A percentile compares a stretch with the other conserved stretches of the same genome.
These are phyloP conservation scores for Nasonia vitripennis DNA, from an alignment of 1,140 invertebrate species.

Conservation along the genomic window DNA sequence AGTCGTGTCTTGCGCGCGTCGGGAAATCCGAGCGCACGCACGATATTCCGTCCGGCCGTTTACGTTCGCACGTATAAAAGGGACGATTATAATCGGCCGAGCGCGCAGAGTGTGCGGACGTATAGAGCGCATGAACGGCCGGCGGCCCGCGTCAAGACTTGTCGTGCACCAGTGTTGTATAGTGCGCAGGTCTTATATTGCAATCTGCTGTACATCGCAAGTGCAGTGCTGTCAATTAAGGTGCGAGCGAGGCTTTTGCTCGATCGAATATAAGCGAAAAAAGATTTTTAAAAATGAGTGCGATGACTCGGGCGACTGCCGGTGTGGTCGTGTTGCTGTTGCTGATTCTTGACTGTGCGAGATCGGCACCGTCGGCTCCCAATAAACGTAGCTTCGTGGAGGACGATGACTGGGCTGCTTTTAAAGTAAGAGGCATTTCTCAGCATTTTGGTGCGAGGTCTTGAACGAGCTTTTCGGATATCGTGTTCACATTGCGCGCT, in stretches of 20 bases:
- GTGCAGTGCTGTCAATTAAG: not conserved
- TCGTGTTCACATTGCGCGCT: too few relatives aligned
- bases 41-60: not conserved
- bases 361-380: not conserved
- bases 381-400: not conserved
- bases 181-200: not conserved
- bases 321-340: not conserved
- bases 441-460: too few relatives aligned
- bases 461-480: too few relatives aligned
- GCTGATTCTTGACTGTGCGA: not conserved
- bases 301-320: not conserved
- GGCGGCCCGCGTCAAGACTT: not conserved
- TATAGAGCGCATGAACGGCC: not conserved
- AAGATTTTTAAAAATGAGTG: not conserved
- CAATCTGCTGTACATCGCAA: not conserved
- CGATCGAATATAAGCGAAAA: not conserved
- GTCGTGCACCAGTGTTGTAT: too few relatives aligned
- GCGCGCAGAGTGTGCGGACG: constrained; percentile 1
- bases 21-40: not conserved
- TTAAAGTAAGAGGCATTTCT: constrained; percentile 13
- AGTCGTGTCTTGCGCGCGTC: too few relatives aligned
- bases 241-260: not conserved
- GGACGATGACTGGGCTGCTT: not conserved
- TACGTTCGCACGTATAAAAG: constrained; percentile 1
- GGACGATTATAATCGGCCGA: not conserved